Evolutionary conservation across 1,140 invertebrate species (phyloP).

Genomic region (Ladona fulva): DNA sequence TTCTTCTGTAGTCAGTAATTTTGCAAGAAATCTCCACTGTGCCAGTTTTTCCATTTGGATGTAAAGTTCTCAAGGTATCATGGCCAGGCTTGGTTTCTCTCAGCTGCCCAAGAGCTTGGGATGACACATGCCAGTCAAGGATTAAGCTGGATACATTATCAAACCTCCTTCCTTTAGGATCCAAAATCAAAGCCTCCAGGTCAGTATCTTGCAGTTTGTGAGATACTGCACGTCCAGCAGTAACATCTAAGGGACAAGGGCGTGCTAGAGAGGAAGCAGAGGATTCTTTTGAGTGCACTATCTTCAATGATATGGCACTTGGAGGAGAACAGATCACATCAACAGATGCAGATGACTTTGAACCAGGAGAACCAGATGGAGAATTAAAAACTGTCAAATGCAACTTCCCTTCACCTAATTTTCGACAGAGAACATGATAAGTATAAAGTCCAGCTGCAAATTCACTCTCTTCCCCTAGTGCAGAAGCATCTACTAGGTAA

Average conservation of each 20-base stretch:
- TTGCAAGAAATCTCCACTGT: not conserved
- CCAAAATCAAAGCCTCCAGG: not conserved
- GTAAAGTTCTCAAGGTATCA: not conserved
- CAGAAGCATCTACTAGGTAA: not conserved
- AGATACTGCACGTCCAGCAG: not conserved
- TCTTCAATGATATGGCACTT: not conserved
- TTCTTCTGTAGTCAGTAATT: not conserved
- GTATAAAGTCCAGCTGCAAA: not conserved
- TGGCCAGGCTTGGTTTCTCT: not conserved
- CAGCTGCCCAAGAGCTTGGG: not conserved
- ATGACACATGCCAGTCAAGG: not conserved
- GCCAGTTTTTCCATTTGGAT: constrained; percentile 1
- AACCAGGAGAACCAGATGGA: not conserved
- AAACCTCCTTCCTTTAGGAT: not conserved
- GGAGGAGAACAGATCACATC: not conserved
- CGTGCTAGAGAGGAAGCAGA: not conserved
- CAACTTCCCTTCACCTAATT: not conserved
- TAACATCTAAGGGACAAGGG: not conserved
- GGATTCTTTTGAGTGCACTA: not conserved
- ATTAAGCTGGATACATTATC: not conserved
- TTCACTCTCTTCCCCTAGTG: not conserved
- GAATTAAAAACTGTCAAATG: not conserved
- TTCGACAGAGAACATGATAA: not conserved
- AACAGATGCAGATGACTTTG: not conserved
- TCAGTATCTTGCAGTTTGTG: not conserved